These are phyloP conservation scores for Magallana ariakensis DNA, from an alignment of 1,140 invertebrate species.

Conservation along the genomic window DNA sequence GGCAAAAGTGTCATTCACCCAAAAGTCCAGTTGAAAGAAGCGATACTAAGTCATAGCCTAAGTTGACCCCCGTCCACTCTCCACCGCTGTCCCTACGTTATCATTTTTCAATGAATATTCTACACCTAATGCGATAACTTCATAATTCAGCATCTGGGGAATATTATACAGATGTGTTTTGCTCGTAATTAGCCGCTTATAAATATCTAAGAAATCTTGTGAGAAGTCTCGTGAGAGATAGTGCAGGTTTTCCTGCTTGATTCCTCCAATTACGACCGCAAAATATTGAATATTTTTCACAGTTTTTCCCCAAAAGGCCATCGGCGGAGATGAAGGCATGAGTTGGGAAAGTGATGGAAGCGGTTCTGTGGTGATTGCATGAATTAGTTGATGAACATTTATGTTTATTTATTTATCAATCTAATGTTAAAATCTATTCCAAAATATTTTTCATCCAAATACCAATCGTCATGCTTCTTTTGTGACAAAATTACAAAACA, in stretches of 20 bases:
- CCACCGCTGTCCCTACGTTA: background rate
- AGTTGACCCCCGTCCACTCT: background rate
- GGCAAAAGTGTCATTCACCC: no score
- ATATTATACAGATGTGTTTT: slow-evolving; percentile 21
- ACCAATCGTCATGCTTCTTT: no score
- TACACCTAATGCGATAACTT: slow-evolving; percentile 25
- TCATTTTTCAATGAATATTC: background rate
- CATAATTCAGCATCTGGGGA: background rate
- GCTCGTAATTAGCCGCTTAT: slow-evolving; percentile 11
- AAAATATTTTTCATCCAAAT: no score
- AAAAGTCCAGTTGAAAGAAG: no score
- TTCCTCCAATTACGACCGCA: background rate
- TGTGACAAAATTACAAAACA: no score
- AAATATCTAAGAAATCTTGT: background rate
- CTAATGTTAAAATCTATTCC: no score
- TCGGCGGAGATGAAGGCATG: background rate
- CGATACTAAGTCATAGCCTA: no score
- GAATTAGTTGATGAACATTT: no score
- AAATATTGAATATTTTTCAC: background rate
- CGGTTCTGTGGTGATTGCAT: no score
- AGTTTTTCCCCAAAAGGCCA: background rate
- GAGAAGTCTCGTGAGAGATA: slow-evolving; percentile 23
- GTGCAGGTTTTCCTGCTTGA: background rate
- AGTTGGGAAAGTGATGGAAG: background rate
- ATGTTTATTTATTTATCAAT: no score